phyloP scores from a whole-genome alignment of 2,888 invertebrate species.

The Dusona sp. region DNA sequence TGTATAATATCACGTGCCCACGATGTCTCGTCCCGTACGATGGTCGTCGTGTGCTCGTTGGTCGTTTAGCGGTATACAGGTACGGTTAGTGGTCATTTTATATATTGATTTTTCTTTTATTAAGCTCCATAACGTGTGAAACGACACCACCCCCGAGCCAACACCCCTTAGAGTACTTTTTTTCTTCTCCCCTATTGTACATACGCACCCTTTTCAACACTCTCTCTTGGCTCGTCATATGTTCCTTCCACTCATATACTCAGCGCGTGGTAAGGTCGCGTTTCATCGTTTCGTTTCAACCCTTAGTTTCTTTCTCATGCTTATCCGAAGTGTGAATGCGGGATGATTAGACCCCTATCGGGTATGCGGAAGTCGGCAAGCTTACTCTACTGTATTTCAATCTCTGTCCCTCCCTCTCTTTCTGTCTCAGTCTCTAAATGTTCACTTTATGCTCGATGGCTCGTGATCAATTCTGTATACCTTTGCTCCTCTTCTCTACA shows the following conservation, averaged over 20 bases:
- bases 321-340: conserved; percentile 55
- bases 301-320: conserved; percentile 34
- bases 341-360: conserved; percentile 64
- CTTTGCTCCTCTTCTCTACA: conserved; percentile 28
- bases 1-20: conserved; percentile 60
- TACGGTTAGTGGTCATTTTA: conserved; percentile 57
- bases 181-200: conserved; percentile 27
- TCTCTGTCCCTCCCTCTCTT: conserved; percentile 14
- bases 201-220: conserved; percentile 20
- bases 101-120: conserved; percentile 69
- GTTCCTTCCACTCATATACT: background rate
- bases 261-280: conserved; percentile 3
- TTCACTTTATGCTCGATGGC: conserved; percentile 45
- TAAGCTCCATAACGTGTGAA: conserved; percentile 56
- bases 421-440: conserved; percentile 16
- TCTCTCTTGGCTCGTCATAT: background rate
- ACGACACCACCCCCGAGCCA: conserved; percentile 42
- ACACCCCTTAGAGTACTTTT: conserved; percentile 35
- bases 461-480: conserved; percentile 26
- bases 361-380: conserved; percentile 64
- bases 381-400: conserved; percentile 42
- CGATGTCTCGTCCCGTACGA: conserved; percentile 35
- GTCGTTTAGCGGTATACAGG: conserved; percentile 9
- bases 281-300: conserved; percentile 31
- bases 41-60: conserved; percentile 13